These are phyloP conservation scores for Stegostoma tigrinum DNA, from an alignment of 2,113 vertebrate genomes.

Conservation along the genomic window DNA sequence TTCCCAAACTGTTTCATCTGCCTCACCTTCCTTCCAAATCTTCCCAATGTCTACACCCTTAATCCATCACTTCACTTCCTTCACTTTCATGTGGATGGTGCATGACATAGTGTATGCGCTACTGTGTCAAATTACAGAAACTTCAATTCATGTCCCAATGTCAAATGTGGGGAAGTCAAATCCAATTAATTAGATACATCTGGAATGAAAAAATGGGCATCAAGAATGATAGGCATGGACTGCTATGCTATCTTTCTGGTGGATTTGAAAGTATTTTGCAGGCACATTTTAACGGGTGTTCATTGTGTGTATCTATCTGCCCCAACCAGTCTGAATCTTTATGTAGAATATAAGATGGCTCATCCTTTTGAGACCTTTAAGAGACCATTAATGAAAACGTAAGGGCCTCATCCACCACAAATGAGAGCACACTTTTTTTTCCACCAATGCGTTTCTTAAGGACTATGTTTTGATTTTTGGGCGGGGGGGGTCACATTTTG, in stretches of 20 bases:
- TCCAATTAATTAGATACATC: background rate
- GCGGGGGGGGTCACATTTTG: no score
- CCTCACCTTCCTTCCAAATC: background rate
- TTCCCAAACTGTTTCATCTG: background rate
- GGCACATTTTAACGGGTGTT: background rate
- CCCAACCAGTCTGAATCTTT: background rate
- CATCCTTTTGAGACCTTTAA: no score
- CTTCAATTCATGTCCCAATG: background rate
- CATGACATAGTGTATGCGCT: no score
- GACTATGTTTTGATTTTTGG: no score
- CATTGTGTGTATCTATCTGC: background rate
- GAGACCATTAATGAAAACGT: no score
- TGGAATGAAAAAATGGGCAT: background rate
- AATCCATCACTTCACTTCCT: no score
- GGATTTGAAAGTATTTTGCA: background rate
- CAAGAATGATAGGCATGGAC: background rate
- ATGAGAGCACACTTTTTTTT: no score
- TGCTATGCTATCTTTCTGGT: background rate
- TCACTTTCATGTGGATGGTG: no score
- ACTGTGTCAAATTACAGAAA: no score
- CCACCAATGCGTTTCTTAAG: no score
- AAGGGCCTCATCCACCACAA: no score
- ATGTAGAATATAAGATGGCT: background rate
- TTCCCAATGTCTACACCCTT: no score
- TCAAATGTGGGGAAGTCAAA: background rate